phyloP scores from a whole-genome alignment of 2,888 invertebrate genomes.

The Drosophila ochracea region DNA sequence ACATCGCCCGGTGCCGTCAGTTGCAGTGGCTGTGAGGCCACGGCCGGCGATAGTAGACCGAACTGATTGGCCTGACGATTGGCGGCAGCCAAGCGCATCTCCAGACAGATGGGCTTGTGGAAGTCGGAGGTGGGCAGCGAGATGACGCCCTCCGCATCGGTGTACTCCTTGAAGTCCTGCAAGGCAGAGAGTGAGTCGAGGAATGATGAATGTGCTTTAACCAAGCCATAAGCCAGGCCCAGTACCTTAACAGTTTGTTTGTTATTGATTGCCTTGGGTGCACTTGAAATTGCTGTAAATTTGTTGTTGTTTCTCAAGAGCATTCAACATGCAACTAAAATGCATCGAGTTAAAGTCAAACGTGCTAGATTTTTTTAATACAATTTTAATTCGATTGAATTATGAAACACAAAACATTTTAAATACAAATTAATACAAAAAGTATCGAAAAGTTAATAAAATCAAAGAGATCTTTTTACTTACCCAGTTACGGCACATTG shows the following conservation, averaged over 20 bases:
- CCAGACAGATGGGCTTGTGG: conserved; percentile 92
- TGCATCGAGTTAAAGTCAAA: conserved; percentile 67
- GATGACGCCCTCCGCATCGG: conserved; percentile 95
- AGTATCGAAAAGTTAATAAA: neutral
- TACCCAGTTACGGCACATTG: conserved; percentile 30
- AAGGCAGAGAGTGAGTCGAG: conserved; percentile 41
- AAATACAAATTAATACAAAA: conserved; percentile 5
- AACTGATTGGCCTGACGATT: conserved; percentile 69
- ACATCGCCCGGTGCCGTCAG: conserved; percentile 34
- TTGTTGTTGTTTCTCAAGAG: conserved; percentile 43
- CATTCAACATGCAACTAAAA: conserved; percentile 71
- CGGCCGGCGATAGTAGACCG: conserved; percentile 68
- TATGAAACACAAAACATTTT: conserved; percentile 5
- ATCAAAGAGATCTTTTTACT: conserved; percentile 36
- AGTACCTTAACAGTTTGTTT: conserved; percentile 13
- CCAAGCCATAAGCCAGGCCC: conserved; percentile 12
- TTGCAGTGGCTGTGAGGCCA: conserved; percentile 47
- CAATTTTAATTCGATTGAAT: conserved; percentile 14
- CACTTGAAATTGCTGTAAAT: conserved; percentile 37
- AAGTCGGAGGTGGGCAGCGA: conserved; percentile 94
- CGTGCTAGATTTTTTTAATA: conserved; percentile 49
- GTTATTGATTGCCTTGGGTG: conserved; percentile 21
- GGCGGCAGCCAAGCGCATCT: conserved; percentile 87
- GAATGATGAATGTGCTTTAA: conserved; percentile 10
- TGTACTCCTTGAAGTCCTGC: conserved; percentile 95